Evolutionary conservation across 2,888 invertebrate species (phyloP), one percentile per base, ranked within the genome.

Genomic region (Galerucella pusilla): DNA sequence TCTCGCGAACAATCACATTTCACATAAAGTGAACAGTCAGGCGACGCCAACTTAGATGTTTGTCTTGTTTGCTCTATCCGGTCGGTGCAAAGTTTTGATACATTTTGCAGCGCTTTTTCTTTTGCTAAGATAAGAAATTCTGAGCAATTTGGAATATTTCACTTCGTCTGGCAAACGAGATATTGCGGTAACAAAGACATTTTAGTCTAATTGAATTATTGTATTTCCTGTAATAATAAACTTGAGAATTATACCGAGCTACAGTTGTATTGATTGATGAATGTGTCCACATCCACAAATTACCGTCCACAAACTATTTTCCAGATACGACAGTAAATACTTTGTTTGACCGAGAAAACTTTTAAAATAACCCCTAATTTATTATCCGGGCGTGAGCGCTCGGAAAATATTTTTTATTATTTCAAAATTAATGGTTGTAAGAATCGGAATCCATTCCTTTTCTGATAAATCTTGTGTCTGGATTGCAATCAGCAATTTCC

Each of bases 101-200:
- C 81, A 83, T 83, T 83, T 84, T 82, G 80, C 80, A 77, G 81
- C 82, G 79, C 80, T 78, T 49, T 42, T 45, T 79, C 80, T 80
- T 84, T 84, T 83, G 83, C 83, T 81, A 83, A 84, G 84, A 84
- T 84, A 84, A 84, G 82, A 83, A 83, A 83, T 82, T 81, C 75
- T 80, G 72, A 80, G 82, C 81, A 83, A 84, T 83, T 82, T 67
- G 72, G 59, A 25, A 72, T 72, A 72, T 72, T 72, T 71, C 60
- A 9, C 35, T 42, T 72, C 72, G 59, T 72, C 49, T 46, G 59
- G 28, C 9, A 28, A 52, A 72, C 66, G 72, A 72, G 72, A 72
- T 45, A 25, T 72, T 60, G 49, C 25, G 10, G 11, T 5, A 11
- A 49, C 72, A 72, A 46, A 16, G 66, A 66, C 72, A 49, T 72